A percentile compares a stretch with the other conserved stretches of the same genome.
These are phyloP conservation scores for Synchiropus splendidus DNA, from an alignment of 2,113 vertebrate species.

Conservation along the genomic window DNA sequence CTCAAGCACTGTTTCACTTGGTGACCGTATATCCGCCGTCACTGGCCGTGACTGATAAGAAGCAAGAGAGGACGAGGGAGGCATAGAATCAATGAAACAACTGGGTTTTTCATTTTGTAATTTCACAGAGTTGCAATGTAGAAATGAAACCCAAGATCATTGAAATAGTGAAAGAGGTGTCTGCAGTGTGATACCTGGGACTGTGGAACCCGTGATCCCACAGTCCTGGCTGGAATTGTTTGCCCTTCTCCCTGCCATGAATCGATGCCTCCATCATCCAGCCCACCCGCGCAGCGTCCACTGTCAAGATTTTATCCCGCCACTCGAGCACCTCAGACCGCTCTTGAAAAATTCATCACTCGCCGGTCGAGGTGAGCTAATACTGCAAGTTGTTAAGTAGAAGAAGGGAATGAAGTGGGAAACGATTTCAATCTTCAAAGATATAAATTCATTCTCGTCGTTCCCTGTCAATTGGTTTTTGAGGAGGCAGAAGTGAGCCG, in stretches of 20 bases:
- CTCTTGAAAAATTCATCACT: conserved; percentile 43
- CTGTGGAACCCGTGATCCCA: conserved; percentile 11
- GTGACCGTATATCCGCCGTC: no score
- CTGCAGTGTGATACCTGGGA: conserved; percentile 6
- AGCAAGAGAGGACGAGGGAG: no score
- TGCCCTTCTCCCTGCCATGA: conserved; percentile 28
- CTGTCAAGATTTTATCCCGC: conserved; percentile 36
- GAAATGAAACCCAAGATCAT: no score
- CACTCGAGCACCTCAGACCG: conserved; percentile 16
- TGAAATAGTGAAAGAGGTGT: no score
- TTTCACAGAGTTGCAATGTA: no score
- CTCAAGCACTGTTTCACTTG: no score
- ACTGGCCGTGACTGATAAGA: no score
- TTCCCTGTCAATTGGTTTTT: no score
- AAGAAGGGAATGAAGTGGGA: conserved; percentile 2
- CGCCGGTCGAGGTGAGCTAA: conserved; percentile 20
- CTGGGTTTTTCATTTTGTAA: no score
- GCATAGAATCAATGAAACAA: no score
- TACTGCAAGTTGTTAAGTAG: conserved; percentile 11
- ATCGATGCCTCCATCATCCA: conserved; percentile 41
- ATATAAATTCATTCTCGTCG: conserved; percentile 12
- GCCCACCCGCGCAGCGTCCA: conserved; percentile 25
- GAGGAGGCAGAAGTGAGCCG: no score
- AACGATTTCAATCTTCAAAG: conserved; percentile 4
- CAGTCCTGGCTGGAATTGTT: conserved; percentile 27